A percentile compares a stretch with the other conserved stretches of the same genome.
These are phyloP conservation scores for Pheosia gnoma DNA, from an alignment of 2,888 invertebrate species.

Conservation along the genomic window DNA sequence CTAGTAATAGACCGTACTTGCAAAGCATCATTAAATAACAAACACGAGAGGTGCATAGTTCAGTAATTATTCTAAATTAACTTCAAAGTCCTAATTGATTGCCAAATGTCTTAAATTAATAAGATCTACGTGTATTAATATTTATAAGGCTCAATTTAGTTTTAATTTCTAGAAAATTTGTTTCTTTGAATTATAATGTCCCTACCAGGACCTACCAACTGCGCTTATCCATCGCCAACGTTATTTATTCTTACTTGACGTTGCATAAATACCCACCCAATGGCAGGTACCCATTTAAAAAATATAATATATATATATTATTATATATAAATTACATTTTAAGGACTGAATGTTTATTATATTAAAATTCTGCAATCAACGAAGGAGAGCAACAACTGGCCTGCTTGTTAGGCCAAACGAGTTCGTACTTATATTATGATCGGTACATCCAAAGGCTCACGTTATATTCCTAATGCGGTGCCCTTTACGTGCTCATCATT, in stretches of 20 bases:
- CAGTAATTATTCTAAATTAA: background rate
- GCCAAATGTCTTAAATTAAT: background rate
- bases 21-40: background rate
- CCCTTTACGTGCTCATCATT: slow-evolving; percentile 58
- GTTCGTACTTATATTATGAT: slow-evolving; percentile 63
- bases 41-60: background rate
- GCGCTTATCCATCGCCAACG: too few species aligned
- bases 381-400: slow-evolving; percentile 34
- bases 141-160: too few species aligned
- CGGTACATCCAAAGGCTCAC: slow-evolving; percentile 64
- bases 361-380: too few species aligned
- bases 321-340: too few species aligned
- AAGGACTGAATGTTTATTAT: too few species aligned
- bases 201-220: too few species aligned
- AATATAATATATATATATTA: too few species aligned
- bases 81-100: background rate
- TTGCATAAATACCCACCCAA: too few species aligned
- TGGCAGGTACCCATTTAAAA: too few species aligned
- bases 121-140: background rate
- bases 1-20: background rate
- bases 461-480: slow-evolving; percentile 65
- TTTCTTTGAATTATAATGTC: too few species aligned
- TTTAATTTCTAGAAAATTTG: too few species aligned
- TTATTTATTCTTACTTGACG: too few species aligned
- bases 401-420: slow-evolving; percentile 44